Evolutionary conservation across 2,797 vertebrate genomes (phyloP), one percentile per base, ranked within the genome.

Genomic region (Lacerta bilineata): DNA sequence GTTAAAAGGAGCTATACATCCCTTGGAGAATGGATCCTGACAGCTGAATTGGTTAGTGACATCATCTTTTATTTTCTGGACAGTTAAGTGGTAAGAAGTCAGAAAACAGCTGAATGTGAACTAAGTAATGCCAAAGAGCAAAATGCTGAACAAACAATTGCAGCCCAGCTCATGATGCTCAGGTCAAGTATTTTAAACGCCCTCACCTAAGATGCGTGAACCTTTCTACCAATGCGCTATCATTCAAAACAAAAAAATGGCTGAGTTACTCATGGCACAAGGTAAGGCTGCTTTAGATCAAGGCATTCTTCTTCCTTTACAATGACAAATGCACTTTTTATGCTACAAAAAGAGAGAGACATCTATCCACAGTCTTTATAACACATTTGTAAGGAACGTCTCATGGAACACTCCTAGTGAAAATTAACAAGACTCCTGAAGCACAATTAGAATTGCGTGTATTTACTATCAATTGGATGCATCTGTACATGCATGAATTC

Each of bases 141-240:
- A 88, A 36, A 75, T 77, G 59, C 61, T 83, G 71, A 87, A 88
- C 72, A 88, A 88, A 74, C 74, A 85, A 80, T 80, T 43, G n/a
- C 50, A 8, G 88, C 61, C 85, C 68, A 18, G 59, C 41, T 89
- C 83, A 68, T 36, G n/a, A 69, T 23, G 7, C 91, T 87, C 66
- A 55, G 33, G 61, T 71, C 80, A 1, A 25, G 41, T 33, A 0
- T 36, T 92, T 87, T 84, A 66, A 84, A 61, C 80, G 87, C 86
- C n/a, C 33, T 83, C 25, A 80, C 50, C 36, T 39, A 83, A 39
- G 91, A 85, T 4, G 77, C 1, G 83, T 74, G 76, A 25, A 81
- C 46, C 10, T 87, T 61, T 43, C 29, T 81, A 77, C 25, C 43
- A 77, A 36, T 83, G 71, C 46, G 17, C 3, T 25, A 66, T 82